Percentiles rank a stretch among this genome's conserved stretches.
Conservation (phyloP, 2,113 vertebrate genomes). For the Bos taurus region ARS-UCD2.0 NC_037335.1:25632001-25632500, state of each 20-base stretch:
- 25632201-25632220: background rate
- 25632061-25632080: background rate
- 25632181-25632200: background rate
- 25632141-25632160: conserved; percentile 9
- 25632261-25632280: conserved; percentile 38
- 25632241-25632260: background rate
- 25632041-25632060: background rate
- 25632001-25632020: background rate
- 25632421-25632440: conserved; percentile 30
- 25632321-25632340: conserved; percentile 32
- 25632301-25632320: conserved; percentile 15
- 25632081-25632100: background rate
- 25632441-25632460: conserved; percentile 1
- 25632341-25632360: background rate
- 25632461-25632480: conserved; percentile 46
- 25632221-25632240: background rate
- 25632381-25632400: conserved; percentile 34
- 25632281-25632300: background rate
- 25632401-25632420: conserved; percentile 15
- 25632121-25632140: background rate
- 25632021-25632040: background rate
- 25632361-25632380: conserved; percentile 12
- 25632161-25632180: background rate
- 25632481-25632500: conserved; percentile 49
- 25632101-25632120: background rate